A percentile compares a stretch with the other conserved stretches of the same genome.
Conservation (phyloP, 2,113 vertebrate species). For the Catharus minimus region DNA sequence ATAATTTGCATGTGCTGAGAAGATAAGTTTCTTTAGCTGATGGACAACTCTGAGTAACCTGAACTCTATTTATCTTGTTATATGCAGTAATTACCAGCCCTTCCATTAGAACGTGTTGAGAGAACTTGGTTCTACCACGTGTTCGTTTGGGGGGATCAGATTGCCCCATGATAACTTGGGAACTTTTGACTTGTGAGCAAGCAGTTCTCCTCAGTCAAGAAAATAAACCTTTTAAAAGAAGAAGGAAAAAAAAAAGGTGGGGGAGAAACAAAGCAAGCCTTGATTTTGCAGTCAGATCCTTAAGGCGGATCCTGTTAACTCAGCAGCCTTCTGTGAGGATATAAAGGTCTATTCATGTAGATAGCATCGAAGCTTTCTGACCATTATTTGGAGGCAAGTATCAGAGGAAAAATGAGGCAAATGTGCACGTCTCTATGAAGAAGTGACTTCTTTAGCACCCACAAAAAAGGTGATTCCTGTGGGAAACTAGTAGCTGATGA, state of each 20-base stretch:
- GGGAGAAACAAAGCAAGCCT: slow-evolving; percentile 49
- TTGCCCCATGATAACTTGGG: not conserved
- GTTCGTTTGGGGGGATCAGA: not conserved
- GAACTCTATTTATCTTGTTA: slow-evolving; percentile 40
- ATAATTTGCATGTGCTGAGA: not conserved
- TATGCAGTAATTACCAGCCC: slow-evolving; percentile 6
- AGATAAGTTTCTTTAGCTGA: slow-evolving; percentile 19
- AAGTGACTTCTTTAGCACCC: not conserved
- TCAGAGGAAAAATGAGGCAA: not conserved
- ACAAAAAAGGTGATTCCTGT: not conserved
- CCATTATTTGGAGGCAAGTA: not conserved
- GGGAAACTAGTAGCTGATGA: not conserved
- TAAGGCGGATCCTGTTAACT: slow-evolving; percentile 26
- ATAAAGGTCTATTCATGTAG: slow-evolving; percentile 49
- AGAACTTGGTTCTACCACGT: not conserved
- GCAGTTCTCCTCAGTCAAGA: slow-evolving; percentile 2
- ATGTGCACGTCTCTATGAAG: not conserved
- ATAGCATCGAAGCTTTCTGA: not conserved
- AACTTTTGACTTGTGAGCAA: slow-evolving; percentile 10
- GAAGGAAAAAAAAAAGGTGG: not conserved
- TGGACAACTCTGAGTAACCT: slow-evolving; percentile 22
- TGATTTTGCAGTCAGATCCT: slow-evolving; percentile 25
- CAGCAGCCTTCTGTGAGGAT: slow-evolving; percentile 15
- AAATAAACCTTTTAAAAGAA: not conserved
- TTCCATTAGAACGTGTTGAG: not conserved